These are phyloP conservation scores for Pogonognathellus flavescens DNA, from an alignment of 1,140 invertebrate genomes.

Conservation along the genomic window DNA sequence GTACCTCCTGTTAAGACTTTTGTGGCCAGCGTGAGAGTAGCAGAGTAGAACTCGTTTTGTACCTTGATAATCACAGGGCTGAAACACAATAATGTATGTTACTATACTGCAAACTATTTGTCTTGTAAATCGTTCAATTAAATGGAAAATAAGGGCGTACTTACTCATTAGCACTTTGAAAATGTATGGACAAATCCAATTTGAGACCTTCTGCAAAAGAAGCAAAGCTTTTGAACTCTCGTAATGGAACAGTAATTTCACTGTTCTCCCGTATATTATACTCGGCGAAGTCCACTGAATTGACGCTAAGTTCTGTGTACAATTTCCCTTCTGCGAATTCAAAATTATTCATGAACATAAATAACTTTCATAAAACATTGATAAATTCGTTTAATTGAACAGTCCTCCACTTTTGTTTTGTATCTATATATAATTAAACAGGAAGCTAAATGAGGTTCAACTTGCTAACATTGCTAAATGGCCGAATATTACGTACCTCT, in stretches of 20 bases:
- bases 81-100: no score
- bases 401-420: no score
- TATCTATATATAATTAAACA: no score
- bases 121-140: no score
- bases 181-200: conserved; percentile 54
- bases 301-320: conserved; percentile 60
- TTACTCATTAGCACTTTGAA: conserved; percentile 58
- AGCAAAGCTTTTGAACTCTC: conserved; percentile 63
- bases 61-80: conserved; percentile 10
- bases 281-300: conserved; percentile 57
- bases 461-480: no score
- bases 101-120: background rate
- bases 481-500: conserved; percentile 51
- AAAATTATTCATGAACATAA: background rate
- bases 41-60: background rate
- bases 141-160: no score
- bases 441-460: no score
- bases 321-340: conserved; percentile 61
- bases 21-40: background rate
- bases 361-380: no score
- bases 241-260: conserved; percentile 60
- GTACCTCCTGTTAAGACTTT: background rate
- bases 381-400: no score
- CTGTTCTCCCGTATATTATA: conserved; percentile 48
- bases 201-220: conserved; percentile 61